phyloP scores from a whole-genome alignment of 2,888 invertebrate species.

The Agrotis clavis region DNA sequence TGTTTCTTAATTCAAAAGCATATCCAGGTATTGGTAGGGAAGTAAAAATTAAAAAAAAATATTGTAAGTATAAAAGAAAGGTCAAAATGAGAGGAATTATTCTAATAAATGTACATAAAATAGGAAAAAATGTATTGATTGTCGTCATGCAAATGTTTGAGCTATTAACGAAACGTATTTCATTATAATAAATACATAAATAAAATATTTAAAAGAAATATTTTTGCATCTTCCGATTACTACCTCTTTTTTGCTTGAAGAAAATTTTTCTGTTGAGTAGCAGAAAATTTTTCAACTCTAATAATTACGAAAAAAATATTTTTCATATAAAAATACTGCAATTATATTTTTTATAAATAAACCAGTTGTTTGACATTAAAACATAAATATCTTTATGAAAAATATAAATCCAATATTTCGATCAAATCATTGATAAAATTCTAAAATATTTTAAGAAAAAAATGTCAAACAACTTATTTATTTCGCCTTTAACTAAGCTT shows the following conservation, averaged over 20 bases:
- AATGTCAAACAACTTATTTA: constrained; percentile 28
- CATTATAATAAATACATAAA: constrained; percentile 43
- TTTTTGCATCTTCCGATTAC: constrained; percentile 70
- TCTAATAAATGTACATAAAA: constrained; percentile 88
- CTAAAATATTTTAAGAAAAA: constrained; percentile 30
- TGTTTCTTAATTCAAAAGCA: constrained; percentile 76
- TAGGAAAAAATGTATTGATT: constrained; percentile 76
- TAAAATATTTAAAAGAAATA: constrained; percentile 51
- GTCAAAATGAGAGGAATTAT: constrained; percentile 91
- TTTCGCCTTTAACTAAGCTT: constrained; percentile 50
- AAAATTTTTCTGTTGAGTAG: constrained; percentile 38
- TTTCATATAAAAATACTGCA: constrained; percentile 39
- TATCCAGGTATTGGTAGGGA: constrained; percentile 84
- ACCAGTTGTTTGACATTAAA: constrained; percentile 32
- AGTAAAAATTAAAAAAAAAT: constrained; percentile 76
- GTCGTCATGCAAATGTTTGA: constrained; percentile 75
- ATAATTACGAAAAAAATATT: constrained; percentile 36
- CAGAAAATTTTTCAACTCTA: constrained; percentile 35
- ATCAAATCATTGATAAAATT: constrained; percentile 23
- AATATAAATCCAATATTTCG: constrained; percentile 12
- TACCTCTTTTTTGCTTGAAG: constrained; percentile 68
- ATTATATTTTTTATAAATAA: constrained; percentile 32
- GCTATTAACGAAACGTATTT: constrained; percentile 63
- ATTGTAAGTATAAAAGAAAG: constrained; percentile 87
- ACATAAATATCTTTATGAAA: neutral